Evolutionary conservation across 2,797 vertebrate species (phyloP).

Genomic region (Cynopterus sphinx): DNA sequence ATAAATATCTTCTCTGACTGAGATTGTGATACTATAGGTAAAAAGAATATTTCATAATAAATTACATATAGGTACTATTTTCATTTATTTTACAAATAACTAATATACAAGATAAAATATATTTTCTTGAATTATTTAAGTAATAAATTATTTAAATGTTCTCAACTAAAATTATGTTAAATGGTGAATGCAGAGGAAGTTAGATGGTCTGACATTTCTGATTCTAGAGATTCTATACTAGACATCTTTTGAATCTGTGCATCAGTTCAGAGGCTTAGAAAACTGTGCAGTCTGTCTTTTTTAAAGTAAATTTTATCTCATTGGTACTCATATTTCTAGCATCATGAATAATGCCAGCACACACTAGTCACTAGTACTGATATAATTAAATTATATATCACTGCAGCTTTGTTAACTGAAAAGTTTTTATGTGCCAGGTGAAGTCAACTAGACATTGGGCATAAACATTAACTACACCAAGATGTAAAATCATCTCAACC

Average conservation of each 20-base stretch:
- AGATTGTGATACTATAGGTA: background rate
- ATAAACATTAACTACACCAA: background rate
- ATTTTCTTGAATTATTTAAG: background rate
- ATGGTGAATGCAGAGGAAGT: background rate
- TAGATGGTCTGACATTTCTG: background rate
- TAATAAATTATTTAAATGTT: background rate
- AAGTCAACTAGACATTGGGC: background rate
- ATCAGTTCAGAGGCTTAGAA: background rate
- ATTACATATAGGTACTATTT: background rate
- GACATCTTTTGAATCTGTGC: background rate
- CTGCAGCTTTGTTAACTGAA: background rate
- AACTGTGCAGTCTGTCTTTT: background rate
- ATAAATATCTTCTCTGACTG: background rate
- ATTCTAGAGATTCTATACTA: background rate
- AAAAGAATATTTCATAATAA: background rate
- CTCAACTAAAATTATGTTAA: background rate
- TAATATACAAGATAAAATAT: background rate
- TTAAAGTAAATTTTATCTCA: background rate
- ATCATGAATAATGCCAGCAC: background rate
- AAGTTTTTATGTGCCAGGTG: background rate
- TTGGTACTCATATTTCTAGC: background rate
- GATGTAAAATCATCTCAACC: background rate
- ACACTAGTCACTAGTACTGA: background rate
- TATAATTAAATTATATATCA: background rate
- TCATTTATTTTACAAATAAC: background rate